Percentiles rank a stretch among this genome's conserved stretches.
Evolutionary conservation across 2,888 invertebrate genomes (phyloP).

Genomic region (Ormyrus thymus): DNA sequence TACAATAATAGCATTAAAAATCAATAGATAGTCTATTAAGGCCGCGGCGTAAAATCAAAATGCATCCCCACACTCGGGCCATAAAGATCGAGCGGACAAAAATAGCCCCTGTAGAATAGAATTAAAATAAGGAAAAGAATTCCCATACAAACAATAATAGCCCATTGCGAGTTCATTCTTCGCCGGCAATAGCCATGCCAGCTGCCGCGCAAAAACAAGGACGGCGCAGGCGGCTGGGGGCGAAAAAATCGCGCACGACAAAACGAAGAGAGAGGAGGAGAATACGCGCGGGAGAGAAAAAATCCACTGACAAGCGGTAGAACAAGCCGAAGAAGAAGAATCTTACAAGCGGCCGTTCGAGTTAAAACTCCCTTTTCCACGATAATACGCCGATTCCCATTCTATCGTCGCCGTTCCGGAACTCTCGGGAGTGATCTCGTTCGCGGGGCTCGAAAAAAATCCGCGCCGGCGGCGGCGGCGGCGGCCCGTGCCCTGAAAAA

Average conservation of each 20-base stretch:
- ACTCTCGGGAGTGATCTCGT: slow-evolving; percentile 15
- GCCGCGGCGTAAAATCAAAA: too few relatives aligned
- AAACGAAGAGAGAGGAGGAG: not conserved
- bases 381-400: slow-evolving; percentile 55
- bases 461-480: not conserved
- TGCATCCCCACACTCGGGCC: not conserved
- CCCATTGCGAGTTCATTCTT: slow-evolving; percentile 29
- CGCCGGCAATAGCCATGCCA: slow-evolving; percentile 6
- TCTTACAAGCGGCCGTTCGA: slow-evolving; percentile 51
- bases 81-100: slow-evolving; percentile 4
- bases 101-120: slow-evolving; percentile 1
- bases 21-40: too few relatives aligned
- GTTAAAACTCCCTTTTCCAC: slow-evolving; percentile 51
- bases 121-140: slow-evolving; percentile 34
- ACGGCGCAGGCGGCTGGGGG: not conserved
- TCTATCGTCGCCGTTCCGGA: slow-evolving; percentile 52
- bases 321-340: slow-evolving; percentile 53
- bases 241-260: slow-evolving; percentile 18
- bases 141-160: slow-evolving; percentile 44
- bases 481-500: not conserved
- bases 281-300: slow-evolving; percentile 4
- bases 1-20: not conserved
- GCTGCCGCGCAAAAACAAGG: not conserved
- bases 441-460: slow-evolving; percentile 48
- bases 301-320: slow-evolving; percentile 46